Evolutionary conservation across 2,888 invertebrate genomes (phyloP).

Genomic region (Heliconius cydno): DNA sequence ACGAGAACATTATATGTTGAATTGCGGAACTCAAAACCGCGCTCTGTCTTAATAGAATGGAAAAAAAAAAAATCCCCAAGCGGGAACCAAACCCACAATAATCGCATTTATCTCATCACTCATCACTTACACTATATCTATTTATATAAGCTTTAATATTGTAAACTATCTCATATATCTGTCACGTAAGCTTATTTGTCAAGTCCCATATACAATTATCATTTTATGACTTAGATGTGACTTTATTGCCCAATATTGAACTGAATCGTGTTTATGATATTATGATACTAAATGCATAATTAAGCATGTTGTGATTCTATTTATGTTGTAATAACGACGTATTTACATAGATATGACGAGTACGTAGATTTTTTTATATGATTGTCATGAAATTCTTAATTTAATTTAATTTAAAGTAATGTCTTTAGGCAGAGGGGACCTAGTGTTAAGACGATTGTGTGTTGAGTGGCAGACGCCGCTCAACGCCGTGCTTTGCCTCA

Average conservation of each 20-base stretch:
- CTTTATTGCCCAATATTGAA: conserved; percentile 27
- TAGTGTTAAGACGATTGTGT: too few relatives aligned
- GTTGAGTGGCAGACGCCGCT: too few relatives aligned
- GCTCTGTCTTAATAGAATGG: neutral
- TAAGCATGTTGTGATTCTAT: conserved; percentile 16
- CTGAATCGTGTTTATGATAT: conserved; percentile 23
- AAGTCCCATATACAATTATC: conserved; percentile 12
- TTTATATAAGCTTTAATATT: neutral
- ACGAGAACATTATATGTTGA: neutral
- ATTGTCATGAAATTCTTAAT: too few relatives aligned
- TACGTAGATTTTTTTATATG: too few relatives aligned
- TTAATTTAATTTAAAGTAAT: too few relatives aligned
- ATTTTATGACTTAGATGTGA: conserved; percentile 6
- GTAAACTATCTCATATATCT: neutral
- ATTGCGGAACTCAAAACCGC: neutral
- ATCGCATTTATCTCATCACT: too few relatives aligned
- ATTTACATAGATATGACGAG: neutral
- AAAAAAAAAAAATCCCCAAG: neutral
- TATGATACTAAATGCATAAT: conserved; percentile 22
- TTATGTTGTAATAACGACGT: conserved; percentile 8
- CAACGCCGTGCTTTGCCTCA: too few relatives aligned
- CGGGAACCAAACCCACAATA: neutral
- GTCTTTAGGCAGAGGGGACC: too few relatives aligned
- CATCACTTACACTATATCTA: neutral
- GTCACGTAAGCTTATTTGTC: conserved; percentile 12